A percentile compares a stretch with the other conserved stretches of the same genome.
Evolutionary conservation across 1,140 invertebrate species (phyloP).

Genomic region (Heliconius himera): DNA sequence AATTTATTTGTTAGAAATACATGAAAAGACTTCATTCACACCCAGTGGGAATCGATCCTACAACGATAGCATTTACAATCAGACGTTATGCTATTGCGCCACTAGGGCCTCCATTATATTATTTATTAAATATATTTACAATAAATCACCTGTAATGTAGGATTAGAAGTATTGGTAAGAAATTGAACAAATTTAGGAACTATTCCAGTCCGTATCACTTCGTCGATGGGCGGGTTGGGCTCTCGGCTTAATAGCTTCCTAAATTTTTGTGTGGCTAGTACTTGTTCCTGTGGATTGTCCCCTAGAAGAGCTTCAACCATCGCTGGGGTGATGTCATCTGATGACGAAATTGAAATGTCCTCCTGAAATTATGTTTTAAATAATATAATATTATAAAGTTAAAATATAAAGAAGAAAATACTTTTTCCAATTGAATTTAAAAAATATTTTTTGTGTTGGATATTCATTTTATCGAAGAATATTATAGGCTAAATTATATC

Average conservation of each 20-base stretch:
- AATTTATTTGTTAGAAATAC: no score
- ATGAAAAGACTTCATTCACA: no score
- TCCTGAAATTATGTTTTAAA: constrained; percentile 27
- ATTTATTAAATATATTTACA: background rate
- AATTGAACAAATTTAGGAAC: constrained; percentile 98
- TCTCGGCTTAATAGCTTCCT: constrained; percentile 96
- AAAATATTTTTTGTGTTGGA: no score
- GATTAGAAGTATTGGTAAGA: constrained; percentile 91
- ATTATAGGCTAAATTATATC: no score
- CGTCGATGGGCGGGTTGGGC: constrained; percentile 98
- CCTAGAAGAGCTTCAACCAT: constrained; percentile 94
- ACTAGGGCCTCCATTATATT: no score
- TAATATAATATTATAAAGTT: background rate
- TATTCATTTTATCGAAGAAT: no score
- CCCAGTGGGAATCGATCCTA: no score
- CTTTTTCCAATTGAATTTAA: no score
- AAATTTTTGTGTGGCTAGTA: constrained; percentile 96
- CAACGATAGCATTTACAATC: no score
- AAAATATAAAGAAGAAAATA: no score
- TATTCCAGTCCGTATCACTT: constrained; percentile 98
- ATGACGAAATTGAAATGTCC: constrained; percentile 59
- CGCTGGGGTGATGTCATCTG: constrained; percentile 85
- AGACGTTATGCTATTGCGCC: no score
- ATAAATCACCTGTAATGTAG: constrained; percentile 89
- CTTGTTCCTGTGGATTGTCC: constrained; percentile 89